A percentile compares a stretch with the other conserved stretches of the same genome.
phyloP scores from a whole-genome alignment of 1,140 invertebrate species.

The Meloidogyne exigua region DNA sequence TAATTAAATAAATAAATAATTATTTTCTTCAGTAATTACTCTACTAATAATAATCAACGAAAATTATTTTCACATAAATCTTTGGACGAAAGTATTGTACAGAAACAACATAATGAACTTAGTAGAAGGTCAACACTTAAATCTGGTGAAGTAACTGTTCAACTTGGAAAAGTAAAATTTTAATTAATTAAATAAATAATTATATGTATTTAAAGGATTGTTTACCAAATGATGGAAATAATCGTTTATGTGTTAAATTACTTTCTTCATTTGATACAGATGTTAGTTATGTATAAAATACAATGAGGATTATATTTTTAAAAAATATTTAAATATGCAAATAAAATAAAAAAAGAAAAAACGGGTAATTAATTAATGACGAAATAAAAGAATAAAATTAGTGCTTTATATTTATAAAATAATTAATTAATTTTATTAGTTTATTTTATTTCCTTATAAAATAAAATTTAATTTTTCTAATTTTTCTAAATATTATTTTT shows the following conservation, averaged over 20 bases:
- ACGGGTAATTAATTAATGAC: not conserved
- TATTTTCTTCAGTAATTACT: not conserved
- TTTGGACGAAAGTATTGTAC: constrained; percentile 12
- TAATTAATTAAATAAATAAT: not conserved
- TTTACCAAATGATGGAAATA: not conserved
- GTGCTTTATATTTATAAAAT: no score
- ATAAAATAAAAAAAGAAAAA: not conserved
- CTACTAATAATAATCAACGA: not conserved
- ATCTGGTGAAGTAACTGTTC: constrained; percentile 53
- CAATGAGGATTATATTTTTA: not conserved
- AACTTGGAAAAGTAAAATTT: constrained; percentile 45
- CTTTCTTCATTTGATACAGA: not conserved
- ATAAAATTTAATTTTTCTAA: no score
- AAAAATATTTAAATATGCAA: not conserved
- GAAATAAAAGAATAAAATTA: no score
- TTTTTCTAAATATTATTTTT: no score
- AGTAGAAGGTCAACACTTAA: constrained; percentile 16
- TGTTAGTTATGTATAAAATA: not conserved
- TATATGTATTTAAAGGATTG: not conserved
- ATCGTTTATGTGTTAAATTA: not conserved
- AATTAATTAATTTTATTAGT: no score
- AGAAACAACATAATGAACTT: constrained; percentile 3
- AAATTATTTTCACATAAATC: constrained; percentile 9
- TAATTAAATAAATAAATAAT: no score
- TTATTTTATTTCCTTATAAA: no score